Base-by-base conservation (phyloP, 2,113 vertebrate genomes). In the Crotalus tigris region DNA sequence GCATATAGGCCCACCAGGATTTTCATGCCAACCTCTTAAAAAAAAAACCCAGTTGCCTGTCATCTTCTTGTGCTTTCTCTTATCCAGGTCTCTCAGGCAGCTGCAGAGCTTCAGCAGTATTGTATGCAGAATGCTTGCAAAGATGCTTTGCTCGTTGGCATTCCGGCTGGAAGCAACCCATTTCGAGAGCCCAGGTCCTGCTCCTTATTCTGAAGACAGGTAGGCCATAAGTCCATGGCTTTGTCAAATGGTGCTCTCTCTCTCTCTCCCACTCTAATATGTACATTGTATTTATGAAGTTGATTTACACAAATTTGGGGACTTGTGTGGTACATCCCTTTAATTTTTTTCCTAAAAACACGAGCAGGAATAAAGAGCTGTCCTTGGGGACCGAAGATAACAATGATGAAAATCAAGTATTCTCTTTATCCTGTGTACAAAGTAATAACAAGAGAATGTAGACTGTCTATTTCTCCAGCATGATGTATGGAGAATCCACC, bases 121-220 rank as follows among this genome's bases (percentile, higher is more conserved):
- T 99, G 99, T 94, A 97, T 99, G 95, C 99, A 99, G 96, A 99
- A 99, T 0, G 99, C 99, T 57, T 98, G 98, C 94, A 99, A 99
- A 96, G 99, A 99, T 12, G 99, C 99, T 46, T 96, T 99, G 95
- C 97, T 99, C 94, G 98, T 99, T 0, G 99, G 99, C 0, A 97
- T 99, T 61, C 99, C 99, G 6, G 98, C 98, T 0, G 99, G 98
- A 92, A 99, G 98, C 97, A 99, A 99, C 96, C 99, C 99, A 89
- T 99, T 99, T 97, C 98, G 99, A 89, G 99, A 99, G 51, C 99
- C 98, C 1, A 97, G 99, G 49, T 99, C 99, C 95, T 99, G 99
- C 75, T 93, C 97, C 86, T 96, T 99, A 0, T 97, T 99, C 86
- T 98, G 97, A 98, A 95, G 91, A n/a, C 94, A 92, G 97, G 98